Evolutionary conservation across 1,140 invertebrate genomes (phyloP).

Genomic region (Aphelinus atriplicis): DNA sequence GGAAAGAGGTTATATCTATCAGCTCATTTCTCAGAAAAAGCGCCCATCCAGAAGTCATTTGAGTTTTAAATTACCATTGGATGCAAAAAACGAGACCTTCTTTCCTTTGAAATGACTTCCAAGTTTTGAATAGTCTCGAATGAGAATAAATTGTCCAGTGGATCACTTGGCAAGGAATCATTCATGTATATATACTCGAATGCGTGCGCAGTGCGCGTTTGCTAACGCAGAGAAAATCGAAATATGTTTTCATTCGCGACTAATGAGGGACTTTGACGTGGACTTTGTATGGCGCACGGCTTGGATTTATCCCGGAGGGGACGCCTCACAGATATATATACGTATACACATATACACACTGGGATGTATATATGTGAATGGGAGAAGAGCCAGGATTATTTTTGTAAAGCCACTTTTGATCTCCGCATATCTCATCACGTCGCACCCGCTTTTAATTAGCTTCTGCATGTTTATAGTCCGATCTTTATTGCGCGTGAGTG

Average conservation of each 20-base stretch:
- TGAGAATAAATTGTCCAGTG: no score
- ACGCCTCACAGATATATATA: background rate
- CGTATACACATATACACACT: background rate
- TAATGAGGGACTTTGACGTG: constrained; percentile 28
- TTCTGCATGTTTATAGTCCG: background rate
- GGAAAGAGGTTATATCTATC: no score
- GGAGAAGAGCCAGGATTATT: constrained; percentile 6
- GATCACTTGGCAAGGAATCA: no score
- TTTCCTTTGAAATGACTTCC: no score
- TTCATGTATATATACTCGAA: constrained; percentile 15
- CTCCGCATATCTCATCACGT: background rate
- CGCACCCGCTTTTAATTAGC: constrained; percentile 23
- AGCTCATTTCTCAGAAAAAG: no score
- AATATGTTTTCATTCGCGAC: constrained; percentile 38
- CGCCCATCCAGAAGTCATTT: no score
- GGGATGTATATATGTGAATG: background rate
- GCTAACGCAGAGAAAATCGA: constrained; percentile 37
- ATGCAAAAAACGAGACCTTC: no score
- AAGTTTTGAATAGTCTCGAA: no score
- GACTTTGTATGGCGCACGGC: constrained; percentile 20
- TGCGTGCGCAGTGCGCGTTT: constrained; percentile 10
- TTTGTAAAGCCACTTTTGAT: constrained; percentile 30
- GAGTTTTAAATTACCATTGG: no score
- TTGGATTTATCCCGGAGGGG: constrained; percentile 17
- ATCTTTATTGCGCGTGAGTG: background rate